Percentiles rank a stretch among this genome's conserved stretches.
These are phyloP conservation scores for Trinorchestia longiramus DNA, from an alignment of 1,140 invertebrate genomes.

Conservation along the genomic window DNA sequence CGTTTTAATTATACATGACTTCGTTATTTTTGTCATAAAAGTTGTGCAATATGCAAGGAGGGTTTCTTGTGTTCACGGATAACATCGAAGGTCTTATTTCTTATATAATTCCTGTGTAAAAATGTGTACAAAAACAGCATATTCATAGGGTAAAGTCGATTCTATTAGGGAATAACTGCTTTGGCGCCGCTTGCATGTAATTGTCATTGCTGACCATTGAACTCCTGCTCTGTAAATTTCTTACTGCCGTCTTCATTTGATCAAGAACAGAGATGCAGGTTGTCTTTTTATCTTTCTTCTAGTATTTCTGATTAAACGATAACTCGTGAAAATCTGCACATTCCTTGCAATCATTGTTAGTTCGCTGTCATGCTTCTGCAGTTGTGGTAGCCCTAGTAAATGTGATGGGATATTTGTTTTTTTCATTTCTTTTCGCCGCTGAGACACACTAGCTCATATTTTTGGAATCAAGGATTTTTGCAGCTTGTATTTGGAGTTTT, in stretches of 20 bases:
- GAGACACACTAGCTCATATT: too few species aligned
- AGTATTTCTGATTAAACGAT: neutral
- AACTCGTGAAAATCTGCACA: neutral
- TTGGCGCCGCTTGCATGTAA: neutral
- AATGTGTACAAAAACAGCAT: neutral
- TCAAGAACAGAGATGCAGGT: neutral
- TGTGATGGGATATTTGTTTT: neutral
- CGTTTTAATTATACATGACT: neutral
- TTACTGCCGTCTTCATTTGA: neutral
- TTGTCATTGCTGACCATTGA: neutral
- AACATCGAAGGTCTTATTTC: neutral
- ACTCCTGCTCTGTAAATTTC: neutral
- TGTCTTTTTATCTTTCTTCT: neutral
- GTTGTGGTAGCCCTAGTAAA: neutral
- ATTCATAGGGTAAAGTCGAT: neutral
- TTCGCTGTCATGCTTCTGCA: neutral
- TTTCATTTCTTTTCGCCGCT: neutral
- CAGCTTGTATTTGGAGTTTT: too few species aligned
- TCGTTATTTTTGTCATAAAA: neutral
- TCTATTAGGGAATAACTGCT: neutral
- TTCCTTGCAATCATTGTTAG: neutral
- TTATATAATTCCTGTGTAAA: neutral
- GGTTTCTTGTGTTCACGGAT: neutral
- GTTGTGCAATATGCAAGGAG: neutral
- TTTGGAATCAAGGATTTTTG: too few species aligned